phyloP scores from a whole-genome alignment of 2,113 vertebrate genomes.

The Hipposideros armiger region DNA sequence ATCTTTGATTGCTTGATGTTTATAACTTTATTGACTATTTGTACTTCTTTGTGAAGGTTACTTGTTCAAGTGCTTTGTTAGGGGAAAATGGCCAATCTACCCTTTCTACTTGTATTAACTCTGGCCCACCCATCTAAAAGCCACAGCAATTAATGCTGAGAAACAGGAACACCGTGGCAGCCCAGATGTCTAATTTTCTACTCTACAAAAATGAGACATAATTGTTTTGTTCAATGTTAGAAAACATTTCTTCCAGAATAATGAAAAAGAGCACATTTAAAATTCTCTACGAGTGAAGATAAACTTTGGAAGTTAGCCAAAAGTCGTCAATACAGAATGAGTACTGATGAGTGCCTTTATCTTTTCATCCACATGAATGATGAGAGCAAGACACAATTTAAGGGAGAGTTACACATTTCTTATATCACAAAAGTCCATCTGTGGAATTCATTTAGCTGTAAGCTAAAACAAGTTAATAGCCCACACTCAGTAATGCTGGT shows the following conservation, averaged over 20 bases:
- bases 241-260: conserved; percentile 11
- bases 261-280: conserved; percentile 24
- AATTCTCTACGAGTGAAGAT: background rate
- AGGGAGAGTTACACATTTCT: conserved; percentile 32
- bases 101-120: background rate
- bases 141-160: background rate
- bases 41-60: conserved; percentile 15
- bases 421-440: background rate
- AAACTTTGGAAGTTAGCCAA: background rate
- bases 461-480: conserved; percentile 41
- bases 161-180: background rate
- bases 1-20: background rate
- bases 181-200: background rate
- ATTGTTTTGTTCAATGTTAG: background rate
- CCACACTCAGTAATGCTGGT: conserved; percentile 4
- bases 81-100: background rate
- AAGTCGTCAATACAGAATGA: conserved; percentile 19
- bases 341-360: background rate
- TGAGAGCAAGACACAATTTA: background rate
- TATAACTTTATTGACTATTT: background rate
- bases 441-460: conserved; percentile 10
- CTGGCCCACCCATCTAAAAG: background rate
- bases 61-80: background rate
- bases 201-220: background rate
- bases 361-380: conserved; percentile 21